Evolutionary conservation across 1,140 invertebrate species (phyloP).

Genomic region (Holcopasites calliopsidis): DNA sequence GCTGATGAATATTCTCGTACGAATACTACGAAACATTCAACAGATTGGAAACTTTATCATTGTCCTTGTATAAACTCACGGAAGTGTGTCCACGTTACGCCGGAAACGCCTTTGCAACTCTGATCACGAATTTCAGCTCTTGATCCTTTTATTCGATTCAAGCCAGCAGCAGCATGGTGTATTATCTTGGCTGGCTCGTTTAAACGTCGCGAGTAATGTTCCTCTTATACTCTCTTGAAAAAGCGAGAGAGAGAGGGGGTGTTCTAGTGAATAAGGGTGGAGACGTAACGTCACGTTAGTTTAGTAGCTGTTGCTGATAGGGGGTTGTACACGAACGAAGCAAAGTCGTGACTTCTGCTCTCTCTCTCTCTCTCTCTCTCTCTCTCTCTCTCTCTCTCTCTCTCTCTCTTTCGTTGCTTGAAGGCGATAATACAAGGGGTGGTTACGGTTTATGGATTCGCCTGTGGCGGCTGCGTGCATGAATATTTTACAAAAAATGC

Average conservation of each 20-base stretch:
- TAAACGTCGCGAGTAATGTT: constrained; percentile 20
- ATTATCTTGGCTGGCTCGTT: constrained; percentile 24
- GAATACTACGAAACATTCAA: background rate
- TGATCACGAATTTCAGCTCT: background rate
- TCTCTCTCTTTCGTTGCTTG: too few relatives aligned
- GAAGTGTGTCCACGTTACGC: constrained; percentile 1
- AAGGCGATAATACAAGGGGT: constrained; percentile 29
- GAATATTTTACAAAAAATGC: constrained; percentile 66
- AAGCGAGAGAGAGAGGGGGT: background rate
- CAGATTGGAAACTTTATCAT: background rate
- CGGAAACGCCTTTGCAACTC: background rate
- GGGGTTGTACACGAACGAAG: constrained; percentile 3
- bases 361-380: too few relatives aligned
- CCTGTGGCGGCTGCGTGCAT: constrained; percentile 12
- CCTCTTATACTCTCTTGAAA: background rate
- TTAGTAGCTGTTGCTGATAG: background rate
- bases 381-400: too few relatives aligned
- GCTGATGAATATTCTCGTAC: background rate
- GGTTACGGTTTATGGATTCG: constrained; percentile 48
- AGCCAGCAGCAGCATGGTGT: background rate
- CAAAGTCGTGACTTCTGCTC: constrained; percentile 33
- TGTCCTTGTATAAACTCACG: background rate
- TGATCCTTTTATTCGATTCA: constrained; percentile 41
- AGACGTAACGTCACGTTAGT: background rate
- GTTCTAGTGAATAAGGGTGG: background rate